These are phyloP conservation scores for Lasius fuliginosus DNA, from an alignment of 2,888 invertebrate species.

Conservation along the genomic window DNA sequence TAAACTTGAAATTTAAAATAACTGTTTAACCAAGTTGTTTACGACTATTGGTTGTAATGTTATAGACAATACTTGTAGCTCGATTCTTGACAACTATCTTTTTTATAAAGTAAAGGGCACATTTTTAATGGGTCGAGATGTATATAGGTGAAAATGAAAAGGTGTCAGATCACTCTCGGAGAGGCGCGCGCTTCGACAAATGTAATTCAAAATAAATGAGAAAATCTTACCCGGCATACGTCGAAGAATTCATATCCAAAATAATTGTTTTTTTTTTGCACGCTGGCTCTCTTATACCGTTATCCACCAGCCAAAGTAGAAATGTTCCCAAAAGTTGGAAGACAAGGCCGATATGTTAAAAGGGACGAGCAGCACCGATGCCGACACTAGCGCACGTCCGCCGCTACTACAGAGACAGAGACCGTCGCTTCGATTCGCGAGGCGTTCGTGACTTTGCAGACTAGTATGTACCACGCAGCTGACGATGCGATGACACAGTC, in stretches of 20 bases:
- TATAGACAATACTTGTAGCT: not conserved
- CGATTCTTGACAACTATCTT: not conserved
- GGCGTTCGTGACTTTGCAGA: constrained; percentile 50
- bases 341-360: constrained; percentile 57
- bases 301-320: constrained; percentile 63
- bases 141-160: not conserved
- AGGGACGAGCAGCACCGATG: constrained; percentile 78
- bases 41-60: not conserved
- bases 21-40: not conserved
- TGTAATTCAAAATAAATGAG: not conserved
- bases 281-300: constrained; percentile 61
- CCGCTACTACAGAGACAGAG: constrained; percentile 78
- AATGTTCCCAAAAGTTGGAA: constrained; percentile 66
- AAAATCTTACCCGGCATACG: constrained; percentile 72
- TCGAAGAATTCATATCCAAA: constrained; percentile 71
- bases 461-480: constrained; percentile 33
- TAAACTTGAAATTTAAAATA: not conserved
- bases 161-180: not conserved
- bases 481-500: constrained; percentile 41
- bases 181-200: not conserved
- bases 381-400: constrained; percentile 82
- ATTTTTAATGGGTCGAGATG: not conserved
- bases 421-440: constrained; percentile 52
- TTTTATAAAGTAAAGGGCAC: not conserved
- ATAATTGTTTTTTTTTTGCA: constrained; percentile 51